Conservation (phyloP, 2,888 invertebrate genomes). For the Tanaodytes sp. region DNA sequence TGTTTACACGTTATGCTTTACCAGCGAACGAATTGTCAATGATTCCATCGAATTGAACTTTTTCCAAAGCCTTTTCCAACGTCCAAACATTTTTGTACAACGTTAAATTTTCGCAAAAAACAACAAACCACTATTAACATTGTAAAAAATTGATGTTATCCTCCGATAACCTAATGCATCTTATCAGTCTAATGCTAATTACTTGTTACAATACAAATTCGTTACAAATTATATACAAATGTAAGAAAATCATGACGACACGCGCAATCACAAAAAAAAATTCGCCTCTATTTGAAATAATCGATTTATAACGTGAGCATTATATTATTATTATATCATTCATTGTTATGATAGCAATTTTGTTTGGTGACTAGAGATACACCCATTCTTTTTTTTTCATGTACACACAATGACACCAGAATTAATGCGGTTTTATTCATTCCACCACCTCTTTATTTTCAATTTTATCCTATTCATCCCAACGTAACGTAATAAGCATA, state of each 20-base stretch:
- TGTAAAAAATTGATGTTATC: no score
- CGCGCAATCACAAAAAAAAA: constrained; percentile 4
- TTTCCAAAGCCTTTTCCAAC: no score
- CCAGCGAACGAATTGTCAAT: no score
- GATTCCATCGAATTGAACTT: no score
- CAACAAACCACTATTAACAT: no score
- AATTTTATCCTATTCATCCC: no score
- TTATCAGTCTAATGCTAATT: no score
- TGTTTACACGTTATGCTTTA: no score
- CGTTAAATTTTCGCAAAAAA: no score
- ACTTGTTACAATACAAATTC: constrained; percentile 4
- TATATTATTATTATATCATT: constrained; percentile 3
- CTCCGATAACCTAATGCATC: no score
- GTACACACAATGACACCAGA: not conserved
- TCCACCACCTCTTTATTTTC: constrained; percentile 1
- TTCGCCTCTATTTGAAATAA: not conserved
- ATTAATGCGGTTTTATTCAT: constrained; percentile 46
- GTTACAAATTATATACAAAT: constrained; percentile 23
- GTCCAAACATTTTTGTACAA: no score
- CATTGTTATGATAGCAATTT: constrained; percentile 18
- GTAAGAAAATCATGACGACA: not conserved
- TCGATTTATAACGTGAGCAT: constrained; percentile 7
- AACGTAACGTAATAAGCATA: no score
- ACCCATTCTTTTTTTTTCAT: constrained; percentile 5
- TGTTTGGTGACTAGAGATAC: not conserved